phyloP scores from a whole-genome alignment of 2,797 vertebrate genomes.

The Picus viridis region DNA sequence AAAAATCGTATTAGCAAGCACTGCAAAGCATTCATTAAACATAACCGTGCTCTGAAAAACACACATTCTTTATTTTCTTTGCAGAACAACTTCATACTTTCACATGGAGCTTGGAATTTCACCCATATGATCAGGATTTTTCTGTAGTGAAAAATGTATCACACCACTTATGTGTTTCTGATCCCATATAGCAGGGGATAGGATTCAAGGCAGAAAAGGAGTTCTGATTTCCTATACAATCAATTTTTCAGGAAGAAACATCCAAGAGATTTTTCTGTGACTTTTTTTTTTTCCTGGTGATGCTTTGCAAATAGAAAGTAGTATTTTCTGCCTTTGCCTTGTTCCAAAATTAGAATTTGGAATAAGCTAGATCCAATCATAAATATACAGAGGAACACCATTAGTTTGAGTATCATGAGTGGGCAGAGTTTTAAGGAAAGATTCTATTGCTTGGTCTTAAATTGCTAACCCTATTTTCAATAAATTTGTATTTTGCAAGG shows the following conservation, averaged over 20 bases:
- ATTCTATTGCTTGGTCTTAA: not conserved
- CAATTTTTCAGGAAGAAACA: not conserved
- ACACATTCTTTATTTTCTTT: not conserved
- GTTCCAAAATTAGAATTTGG: not conserved
- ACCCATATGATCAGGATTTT: not conserved
- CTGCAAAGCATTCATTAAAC: not conserved
- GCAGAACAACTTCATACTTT: not conserved
- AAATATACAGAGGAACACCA: rapidly evolving
- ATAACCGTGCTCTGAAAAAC: not conserved
- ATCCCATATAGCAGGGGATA: not conserved
- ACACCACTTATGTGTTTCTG: not conserved
- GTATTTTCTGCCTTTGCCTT: not conserved
- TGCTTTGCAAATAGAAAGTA: not conserved
- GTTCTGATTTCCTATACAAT: not conserved
- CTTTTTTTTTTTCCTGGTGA: not conserved
- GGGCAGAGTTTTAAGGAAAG: not conserved
- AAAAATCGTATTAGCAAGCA: slow-evolving; percentile 30
- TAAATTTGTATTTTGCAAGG: not conserved
- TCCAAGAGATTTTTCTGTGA: not conserved
- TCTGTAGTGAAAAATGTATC: not conserved
- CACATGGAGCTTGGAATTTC: not conserved
- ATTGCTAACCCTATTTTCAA: not conserved
- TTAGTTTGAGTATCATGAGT: not conserved
- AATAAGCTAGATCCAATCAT: not conserved
- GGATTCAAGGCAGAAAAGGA: not conserved